phyloP scores from a whole-genome alignment of 2,888 invertebrate genomes.

The Uropetala carovei region DNA sequence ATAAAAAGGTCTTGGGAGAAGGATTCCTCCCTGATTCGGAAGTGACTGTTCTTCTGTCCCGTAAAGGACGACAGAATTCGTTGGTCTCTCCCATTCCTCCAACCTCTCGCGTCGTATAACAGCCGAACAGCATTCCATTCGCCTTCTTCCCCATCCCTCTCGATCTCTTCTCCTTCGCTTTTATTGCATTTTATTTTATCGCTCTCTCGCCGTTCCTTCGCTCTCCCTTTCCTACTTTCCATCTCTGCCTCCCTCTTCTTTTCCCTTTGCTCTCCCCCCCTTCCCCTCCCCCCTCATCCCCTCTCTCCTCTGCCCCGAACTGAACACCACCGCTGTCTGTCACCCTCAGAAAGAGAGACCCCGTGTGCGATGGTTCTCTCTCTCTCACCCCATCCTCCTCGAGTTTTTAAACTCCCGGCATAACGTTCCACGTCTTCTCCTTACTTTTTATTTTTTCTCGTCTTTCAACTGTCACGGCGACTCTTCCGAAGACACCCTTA shows the following conservation, averaged over 20 bases:
- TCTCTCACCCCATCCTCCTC: background rate
- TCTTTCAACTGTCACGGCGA: conserved; percentile 59
- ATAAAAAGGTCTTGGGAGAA: background rate
- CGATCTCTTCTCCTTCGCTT: conserved; percentile 54
- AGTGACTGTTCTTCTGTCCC: conserved; percentile 12
- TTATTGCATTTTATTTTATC: conserved; percentile 65
- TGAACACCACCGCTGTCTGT: conserved; percentile 39
- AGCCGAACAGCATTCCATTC: conserved; percentile 58
- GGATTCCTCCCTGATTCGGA: conserved; percentile 29
- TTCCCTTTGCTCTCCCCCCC: conserved; percentile 64
- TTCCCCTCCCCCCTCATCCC: conserved; percentile 66
- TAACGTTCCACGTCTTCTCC: background rate
- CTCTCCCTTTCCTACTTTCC: conserved; percentile 73
- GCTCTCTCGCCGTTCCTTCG: conserved; percentile 72
- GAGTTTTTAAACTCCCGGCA: conserved; percentile 34
- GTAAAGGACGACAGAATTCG: conserved; percentile 49
- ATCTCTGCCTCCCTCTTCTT: conserved; percentile 73
- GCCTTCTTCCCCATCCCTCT: conserved; percentile 35
- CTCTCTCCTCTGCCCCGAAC: conserved; percentile 57
- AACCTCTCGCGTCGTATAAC: conserved; percentile 31
- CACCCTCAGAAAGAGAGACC: conserved; percentile 1
- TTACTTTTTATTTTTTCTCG: conserved; percentile 13
- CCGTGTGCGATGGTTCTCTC: conserved; percentile 1
- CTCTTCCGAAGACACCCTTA: background rate
- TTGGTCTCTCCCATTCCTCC: conserved; percentile 39